Conservation (phyloP, 2,113 vertebrate species). For the Prochilodus magdalenae region DNA sequence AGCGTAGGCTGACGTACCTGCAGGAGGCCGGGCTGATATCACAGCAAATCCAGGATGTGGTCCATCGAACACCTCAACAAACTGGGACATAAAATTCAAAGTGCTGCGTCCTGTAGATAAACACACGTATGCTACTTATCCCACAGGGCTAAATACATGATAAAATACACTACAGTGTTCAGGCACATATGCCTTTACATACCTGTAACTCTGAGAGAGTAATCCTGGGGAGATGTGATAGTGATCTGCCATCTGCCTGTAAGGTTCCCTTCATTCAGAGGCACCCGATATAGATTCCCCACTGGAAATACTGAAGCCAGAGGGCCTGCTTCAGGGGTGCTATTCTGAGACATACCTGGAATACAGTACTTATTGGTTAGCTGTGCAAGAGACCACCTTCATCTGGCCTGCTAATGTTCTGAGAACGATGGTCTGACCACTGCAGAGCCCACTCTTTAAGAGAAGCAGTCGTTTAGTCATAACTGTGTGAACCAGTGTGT, state of each 20-base stretch:
- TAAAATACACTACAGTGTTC: not conserved
- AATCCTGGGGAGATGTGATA: not conserved
- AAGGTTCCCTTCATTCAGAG: not conserved
- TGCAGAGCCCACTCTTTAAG: no score
- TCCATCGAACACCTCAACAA: not conserved
- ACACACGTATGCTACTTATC: not conserved
- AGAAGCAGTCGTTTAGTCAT: no score
- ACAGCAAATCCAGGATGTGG: conserved; percentile 2
- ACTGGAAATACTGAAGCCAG: not conserved
- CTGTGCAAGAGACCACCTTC: no score
- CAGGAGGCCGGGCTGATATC: not conserved
- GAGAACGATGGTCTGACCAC: no score
- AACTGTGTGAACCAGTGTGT: no score
- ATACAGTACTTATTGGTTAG: not conserved
- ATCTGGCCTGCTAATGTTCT: no score
- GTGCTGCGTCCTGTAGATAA: not conserved
- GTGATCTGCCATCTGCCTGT: conserved; percentile 1
- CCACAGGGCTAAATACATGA: not conserved
- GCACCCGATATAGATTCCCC: not conserved
- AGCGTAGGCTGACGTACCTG: not conserved
- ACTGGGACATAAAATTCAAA: not conserved
- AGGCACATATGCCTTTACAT: not conserved
- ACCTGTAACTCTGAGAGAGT: not conserved
- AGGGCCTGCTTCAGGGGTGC: not conserved
- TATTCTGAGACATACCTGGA: not conserved